phyloP scores from a whole-genome alignment of 2,888 invertebrate genomes.

The Amphipyra berbera region DNA sequence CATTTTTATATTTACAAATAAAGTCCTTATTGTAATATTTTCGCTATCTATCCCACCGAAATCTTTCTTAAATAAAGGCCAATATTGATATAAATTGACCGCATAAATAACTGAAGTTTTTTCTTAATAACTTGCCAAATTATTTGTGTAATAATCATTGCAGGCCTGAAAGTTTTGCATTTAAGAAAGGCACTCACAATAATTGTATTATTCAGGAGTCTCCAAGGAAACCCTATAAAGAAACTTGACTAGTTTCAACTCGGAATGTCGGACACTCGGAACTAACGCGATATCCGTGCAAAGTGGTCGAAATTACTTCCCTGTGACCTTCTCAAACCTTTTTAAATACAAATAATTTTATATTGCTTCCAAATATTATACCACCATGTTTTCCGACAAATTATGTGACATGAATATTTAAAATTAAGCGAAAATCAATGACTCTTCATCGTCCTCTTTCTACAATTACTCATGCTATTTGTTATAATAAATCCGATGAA shows the following conservation, averaged over 20 bases:
- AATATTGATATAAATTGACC: too few species aligned
- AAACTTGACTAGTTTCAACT: background rate
- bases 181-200: too few species aligned
- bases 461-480: conserved; percentile 25
- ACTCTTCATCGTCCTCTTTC: conserved; percentile 13
- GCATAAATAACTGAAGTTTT: too few species aligned
- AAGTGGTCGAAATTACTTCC: conserved; percentile 30
- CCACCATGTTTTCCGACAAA: conserved; percentile 5
- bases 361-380: conserved; percentile 17
- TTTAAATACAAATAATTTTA: conserved; percentile 21
- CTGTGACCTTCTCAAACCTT: conserved; percentile 31
- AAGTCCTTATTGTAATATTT: too few species aligned
- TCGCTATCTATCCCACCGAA: too few species aligned
- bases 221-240: background rate
- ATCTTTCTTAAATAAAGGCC: too few species aligned
- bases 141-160: too few species aligned
- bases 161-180: too few species aligned
- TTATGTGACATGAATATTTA: conserved; percentile 15
- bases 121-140: too few species aligned
- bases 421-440: conserved; percentile 1
- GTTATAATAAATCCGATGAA: conserved; percentile 25
- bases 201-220: too few species aligned
- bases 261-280: conserved; percentile 18
- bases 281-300: conserved; percentile 19
- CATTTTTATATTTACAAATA: background rate